Percentiles rank a stretch among this genome's conserved stretches.
phyloP scores from a whole-genome alignment of 2,797 vertebrate genomes.

The Galaxias olidus region DNA sequence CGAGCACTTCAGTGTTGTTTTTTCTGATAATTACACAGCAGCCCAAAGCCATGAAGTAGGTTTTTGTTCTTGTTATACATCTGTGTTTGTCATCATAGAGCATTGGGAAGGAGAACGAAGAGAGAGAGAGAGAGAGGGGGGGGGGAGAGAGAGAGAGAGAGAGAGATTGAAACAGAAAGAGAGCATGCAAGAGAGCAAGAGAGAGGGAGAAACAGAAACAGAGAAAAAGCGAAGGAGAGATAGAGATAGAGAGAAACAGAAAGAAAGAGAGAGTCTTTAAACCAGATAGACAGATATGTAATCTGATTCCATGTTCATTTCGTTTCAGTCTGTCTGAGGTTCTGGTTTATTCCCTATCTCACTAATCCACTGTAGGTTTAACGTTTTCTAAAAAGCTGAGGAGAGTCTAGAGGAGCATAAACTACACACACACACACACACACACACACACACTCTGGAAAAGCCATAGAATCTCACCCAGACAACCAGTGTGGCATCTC shows the following conservation, averaged over 20 bases:
- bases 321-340: constrained; percentile 52
- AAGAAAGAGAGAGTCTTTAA: not conserved
- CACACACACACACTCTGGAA: constrained; percentile 49
- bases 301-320: constrained; percentile 65
- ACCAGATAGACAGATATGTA: constrained; percentile 51
- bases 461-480: constrained; percentile 54
- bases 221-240: too few species aligned
- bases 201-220: constrained; percentile 1
- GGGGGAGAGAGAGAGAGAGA: constrained; percentile 5
- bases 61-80: constrained; percentile 47
- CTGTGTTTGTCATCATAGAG: constrained; percentile 63
- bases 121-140: not conserved
- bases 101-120: not conserved
- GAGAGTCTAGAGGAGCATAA: too few species aligned
- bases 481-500: constrained; percentile 49
- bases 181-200: not conserved
- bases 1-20: not conserved
- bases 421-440: too few species aligned
- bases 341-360: too few species aligned
- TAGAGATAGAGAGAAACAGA: not conserved
- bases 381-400: too few species aligned
- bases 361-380: too few species aligned
- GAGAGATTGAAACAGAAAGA: constrained; percentile 5
- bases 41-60: constrained; percentile 47
- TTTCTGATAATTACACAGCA: constrained; percentile 35